Evolutionary conservation across 2,797 vertebrate species (phyloP).

Genomic region (Clarias pachynema): DNA sequence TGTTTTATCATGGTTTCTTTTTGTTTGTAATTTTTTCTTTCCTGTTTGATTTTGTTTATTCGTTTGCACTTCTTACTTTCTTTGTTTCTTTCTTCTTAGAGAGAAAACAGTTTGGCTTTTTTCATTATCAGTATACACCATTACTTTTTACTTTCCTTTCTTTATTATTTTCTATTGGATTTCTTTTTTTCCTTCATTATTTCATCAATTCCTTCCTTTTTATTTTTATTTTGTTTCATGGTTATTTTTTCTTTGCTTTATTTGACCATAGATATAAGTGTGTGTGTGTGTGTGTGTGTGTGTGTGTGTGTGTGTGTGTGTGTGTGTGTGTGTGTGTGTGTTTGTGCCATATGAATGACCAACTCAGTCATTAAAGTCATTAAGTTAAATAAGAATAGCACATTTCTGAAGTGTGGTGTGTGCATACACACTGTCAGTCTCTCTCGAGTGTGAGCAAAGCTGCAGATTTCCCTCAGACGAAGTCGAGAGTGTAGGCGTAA

Average conservation of each 20-base stretch:
- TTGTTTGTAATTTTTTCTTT: not conserved
- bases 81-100: not conserved
- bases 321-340: not conserved
- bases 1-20: not conserved
- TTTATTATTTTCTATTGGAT: not conserved
- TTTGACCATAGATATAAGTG: not conserved
- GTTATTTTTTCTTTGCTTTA: not conserved
- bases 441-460: not conserved
- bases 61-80: not conserved
- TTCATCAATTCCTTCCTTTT: not conserved
- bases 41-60: too few relatives aligned
- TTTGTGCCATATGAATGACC: not conserved
- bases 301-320: not conserved
- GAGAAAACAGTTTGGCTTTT: not conserved
- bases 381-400: not conserved
- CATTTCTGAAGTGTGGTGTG: not conserved
- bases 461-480: not conserved
- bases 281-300: too few relatives aligned
- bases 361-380: not conserved
- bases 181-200: not conserved
- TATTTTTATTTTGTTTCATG: not conserved
- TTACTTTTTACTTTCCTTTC: not conserved
- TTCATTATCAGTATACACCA: not conserved
- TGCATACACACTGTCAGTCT: not conserved
- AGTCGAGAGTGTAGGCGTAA: conserved; percentile 36